Evolutionary conservation across 1,140 invertebrate genomes (phyloP).

Genomic region (Mizuhopecten yessoensis): DNA sequence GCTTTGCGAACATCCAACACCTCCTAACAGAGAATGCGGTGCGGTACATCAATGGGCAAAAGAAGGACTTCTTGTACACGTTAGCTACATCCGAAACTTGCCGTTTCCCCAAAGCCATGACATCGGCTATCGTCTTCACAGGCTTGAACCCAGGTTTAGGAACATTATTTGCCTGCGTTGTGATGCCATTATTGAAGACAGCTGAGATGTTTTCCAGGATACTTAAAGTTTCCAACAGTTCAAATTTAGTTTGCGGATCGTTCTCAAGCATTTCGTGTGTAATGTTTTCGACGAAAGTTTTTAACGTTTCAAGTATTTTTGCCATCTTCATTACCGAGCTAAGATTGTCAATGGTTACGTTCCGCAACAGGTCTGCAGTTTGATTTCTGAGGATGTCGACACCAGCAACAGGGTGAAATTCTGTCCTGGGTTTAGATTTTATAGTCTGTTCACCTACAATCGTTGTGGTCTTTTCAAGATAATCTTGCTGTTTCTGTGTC

Average conservation of each 20-base stretch:
- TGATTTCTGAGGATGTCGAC: background rate
- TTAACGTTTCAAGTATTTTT: background rate
- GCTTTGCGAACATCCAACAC: background rate
- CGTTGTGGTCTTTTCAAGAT: background rate
- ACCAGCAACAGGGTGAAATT: background rate
- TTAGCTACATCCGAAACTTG: background rate
- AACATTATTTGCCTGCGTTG: background rate
- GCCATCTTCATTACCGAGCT: background rate
- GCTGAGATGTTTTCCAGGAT: background rate
- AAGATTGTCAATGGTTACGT: background rate
- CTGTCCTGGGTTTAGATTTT: background rate
- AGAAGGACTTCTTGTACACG: background rate
- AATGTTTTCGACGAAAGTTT: no score
- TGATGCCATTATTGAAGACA: background rate
- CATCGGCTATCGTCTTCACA: background rate
- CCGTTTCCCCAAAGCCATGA: background rate
- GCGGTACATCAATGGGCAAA: constrained; percentile 8
- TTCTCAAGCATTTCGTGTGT: background rate
- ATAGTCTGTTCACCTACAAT: background rate
- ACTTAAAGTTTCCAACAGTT: background rate
- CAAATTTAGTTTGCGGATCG: background rate
- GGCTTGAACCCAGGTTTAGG: background rate
- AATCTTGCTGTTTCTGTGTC: background rate
- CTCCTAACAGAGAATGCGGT: background rate
- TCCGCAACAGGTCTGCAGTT: background rate